Base-by-base conservation (phyloP, 2,888 invertebrate species). In the Chymomyza fuscimana region DNA sequence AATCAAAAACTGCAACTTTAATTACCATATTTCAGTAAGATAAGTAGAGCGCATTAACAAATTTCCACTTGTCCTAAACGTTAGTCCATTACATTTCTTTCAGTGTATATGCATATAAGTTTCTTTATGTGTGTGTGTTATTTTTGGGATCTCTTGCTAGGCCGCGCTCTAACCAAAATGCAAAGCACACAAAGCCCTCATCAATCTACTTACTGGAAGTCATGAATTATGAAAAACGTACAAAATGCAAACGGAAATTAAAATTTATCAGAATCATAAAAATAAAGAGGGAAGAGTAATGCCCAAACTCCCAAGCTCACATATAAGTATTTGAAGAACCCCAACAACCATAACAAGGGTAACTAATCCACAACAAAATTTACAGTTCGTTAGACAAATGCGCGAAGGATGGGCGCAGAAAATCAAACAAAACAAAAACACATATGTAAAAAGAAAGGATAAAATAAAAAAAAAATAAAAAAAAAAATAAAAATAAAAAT, bases 201-300 rank as follows among this genome's bases (percentile, higher is more conserved):
- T 85, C 85, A 85, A 87, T 85, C 85, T 87, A 83, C 81, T 78
- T 83, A 76, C 84, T 87, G 87, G 83, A 81, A 79, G 74, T 83
- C 85, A 87, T 85, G 87, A 86, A 85, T 85, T 87, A 85, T 87
- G 80, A 78, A 85, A 81, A 83, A 84, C 88, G 78, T 87, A 84
- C 78, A 84, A 84, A 84, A 82, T 84, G 78, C 87, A 83, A 85
- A 83, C 87, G 85, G 85, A 85, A 85, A 85, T 85, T 85, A 87
- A 85, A 85, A 85, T 87, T 73, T 87, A 87, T 83, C 64, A 69
- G 62, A 74, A 73, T 76, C 77, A 77, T 67, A 62, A 60, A 29
- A 4, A 52, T 52, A 32, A 7, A 32, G 7, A 32, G 10, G 29
- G 19, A 29, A 29, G 63, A 5, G 54, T 19, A 16, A 54, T 16